Percentiles rank a stretch among this genome's conserved stretches.
Conservation (phyloP, 2,113 vertebrate genomes). For the Laterallus jamaicensis region DNA sequence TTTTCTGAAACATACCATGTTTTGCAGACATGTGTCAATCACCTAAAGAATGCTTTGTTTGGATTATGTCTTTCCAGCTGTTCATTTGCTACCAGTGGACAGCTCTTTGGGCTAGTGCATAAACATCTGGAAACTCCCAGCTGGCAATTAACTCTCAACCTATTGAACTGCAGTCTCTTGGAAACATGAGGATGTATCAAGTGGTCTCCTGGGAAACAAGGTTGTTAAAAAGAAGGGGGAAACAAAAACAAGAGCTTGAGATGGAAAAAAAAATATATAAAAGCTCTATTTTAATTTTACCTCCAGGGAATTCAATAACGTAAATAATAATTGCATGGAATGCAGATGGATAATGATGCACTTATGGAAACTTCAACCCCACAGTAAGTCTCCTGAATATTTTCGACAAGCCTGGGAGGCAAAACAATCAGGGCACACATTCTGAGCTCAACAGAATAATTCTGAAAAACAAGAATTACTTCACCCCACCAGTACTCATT, state of each 20-base stretch:
- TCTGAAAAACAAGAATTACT: background rate
- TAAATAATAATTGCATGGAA: constrained; percentile 52
- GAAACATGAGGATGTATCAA: constrained; percentile 30
- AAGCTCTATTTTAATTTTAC: constrained; percentile 53
- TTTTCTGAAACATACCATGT: background rate
- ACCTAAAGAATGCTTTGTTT: background rate
- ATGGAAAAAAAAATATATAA: background rate
- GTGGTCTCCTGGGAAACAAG: constrained; percentile 38
- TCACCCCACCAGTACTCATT: background rate
- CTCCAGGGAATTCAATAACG: constrained; percentile 33
- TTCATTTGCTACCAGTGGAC: constrained; percentile 3
- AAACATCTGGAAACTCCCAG: constrained; percentile 52
- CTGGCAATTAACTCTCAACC: constrained; percentile 47
- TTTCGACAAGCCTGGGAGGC: background rate
- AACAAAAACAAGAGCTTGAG: constrained; percentile 28
- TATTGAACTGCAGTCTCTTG: constrained; percentile 43
- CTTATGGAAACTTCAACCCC: background rate
- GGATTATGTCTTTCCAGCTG: background rate
- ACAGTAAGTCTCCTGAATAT: background rate
- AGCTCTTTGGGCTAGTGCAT: background rate
- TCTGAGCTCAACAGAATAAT: background rate
- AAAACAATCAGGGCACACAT: background rate
- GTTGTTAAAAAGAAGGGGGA: constrained; percentile 34
- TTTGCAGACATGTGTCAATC: constrained; percentile 22
- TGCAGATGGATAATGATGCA: constrained; percentile 40